Base-by-base conservation (phyloP, 2,113 vertebrate genomes). In the Embiotoca jacksoni region DNA sequence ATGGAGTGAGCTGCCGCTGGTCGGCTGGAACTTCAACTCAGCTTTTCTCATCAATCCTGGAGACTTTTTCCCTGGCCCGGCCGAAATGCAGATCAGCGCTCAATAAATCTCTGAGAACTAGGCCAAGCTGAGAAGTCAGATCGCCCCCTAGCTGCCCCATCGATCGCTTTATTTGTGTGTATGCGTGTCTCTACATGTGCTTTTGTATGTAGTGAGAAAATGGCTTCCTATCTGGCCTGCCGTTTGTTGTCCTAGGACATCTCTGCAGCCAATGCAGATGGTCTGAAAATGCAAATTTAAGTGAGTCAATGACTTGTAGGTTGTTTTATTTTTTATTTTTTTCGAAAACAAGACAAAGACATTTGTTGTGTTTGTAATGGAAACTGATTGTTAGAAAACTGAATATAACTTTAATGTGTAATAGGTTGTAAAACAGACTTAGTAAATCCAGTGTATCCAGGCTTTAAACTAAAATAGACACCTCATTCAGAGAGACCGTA, bases 91-190 rank as follows among this genome's bases (percentile, higher is more conserved):
- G 88, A 91, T 93, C 87, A 87, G 83, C 33, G 31, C 77, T 92
- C 91, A 87, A 92, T 92, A 91, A 91, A 91, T 92, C 87, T 92
- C 87, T 89, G 91, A 89, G 90, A 93, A 92, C 87, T 92, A 88
- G 91, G 92, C 86, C 90, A 87, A 83, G 83, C 85, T 72, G 72
- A 88, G 82, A 75, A 76, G 82, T 80, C 78, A 83, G 84, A 92
- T 86, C 78, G 74, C 82, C 69, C 73, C 44, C 59, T 39, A 65
- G 66, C 49, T 53, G 68, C 30, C 49, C 56, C 86, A 89, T 92
- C 72, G 84, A 93, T 92, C 84, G 78, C 80, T 60, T 2, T 36
- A 36, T 84, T 73, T 55, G 66, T 47, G 63, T 35, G 70, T 32
- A 9, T 70, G 65, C 72, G 86, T 72, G 73, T 66, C 49, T 53